Percentiles rank a stretch among this genome's conserved stretches.
phyloP scores from a whole-genome alignment of 2,797 vertebrate species.

The Gymnocypris eckloni region DNA sequence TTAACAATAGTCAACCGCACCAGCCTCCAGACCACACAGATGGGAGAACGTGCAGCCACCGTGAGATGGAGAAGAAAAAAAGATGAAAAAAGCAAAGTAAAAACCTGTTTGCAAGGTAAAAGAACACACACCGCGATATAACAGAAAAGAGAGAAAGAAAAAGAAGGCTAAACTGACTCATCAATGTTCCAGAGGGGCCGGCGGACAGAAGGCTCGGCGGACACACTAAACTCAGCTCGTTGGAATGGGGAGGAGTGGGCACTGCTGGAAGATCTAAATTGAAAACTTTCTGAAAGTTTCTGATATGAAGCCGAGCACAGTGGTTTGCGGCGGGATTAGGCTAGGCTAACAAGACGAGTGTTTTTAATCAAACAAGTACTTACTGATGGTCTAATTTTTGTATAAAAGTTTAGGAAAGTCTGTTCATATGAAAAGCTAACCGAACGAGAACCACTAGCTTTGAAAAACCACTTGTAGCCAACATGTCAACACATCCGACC shows the following conservation, averaged over 20 bases:
- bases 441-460: too few relatives aligned
- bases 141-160: conserved; percentile 43
- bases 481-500: too few relatives aligned
- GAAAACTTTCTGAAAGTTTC: conserved; percentile 47
- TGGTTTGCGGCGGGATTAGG: background rate
- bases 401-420: background rate
- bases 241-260: conserved; percentile 38
- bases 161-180: conserved; percentile 65
- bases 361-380: background rate
- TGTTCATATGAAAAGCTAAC: too few relatives aligned
- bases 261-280: conserved; percentile 20
- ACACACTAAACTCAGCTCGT: conserved; percentile 32
- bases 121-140: conserved; percentile 54
- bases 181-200: conserved; percentile 52
- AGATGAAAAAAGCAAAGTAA: conserved; percentile 47
- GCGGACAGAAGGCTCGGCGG: conserved; percentile 13
- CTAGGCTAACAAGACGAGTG: background rate
- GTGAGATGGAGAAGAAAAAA: conserved; percentile 31
- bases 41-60: conserved; percentile 58
- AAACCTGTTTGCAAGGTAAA: conserved; percentile 54
- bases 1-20: conserved; percentile 62
- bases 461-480: too few relatives aligned
- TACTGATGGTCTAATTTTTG: background rate
- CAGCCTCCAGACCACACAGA: conserved; percentile 68
- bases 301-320: background rate